Evolutionary conservation across 2,888 invertebrate genomes (phyloP).

Genomic region (Calliopum simillimum): DNA sequence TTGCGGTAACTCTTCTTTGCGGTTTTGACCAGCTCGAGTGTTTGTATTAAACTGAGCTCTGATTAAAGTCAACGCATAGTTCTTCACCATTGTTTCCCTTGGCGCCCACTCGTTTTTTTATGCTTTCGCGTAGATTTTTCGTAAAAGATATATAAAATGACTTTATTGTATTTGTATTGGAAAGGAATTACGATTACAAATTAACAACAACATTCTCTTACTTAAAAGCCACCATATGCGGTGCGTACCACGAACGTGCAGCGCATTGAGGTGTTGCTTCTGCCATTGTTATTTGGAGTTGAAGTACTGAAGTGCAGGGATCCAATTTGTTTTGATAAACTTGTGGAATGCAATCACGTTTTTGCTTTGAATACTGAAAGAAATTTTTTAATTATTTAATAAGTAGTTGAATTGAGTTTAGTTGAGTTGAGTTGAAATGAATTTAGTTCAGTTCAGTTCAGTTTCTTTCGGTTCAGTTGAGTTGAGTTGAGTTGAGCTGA

Average conservation of each 20-base stretch:
- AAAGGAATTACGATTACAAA: slow-evolving; percentile 23
- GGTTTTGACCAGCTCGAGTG: slow-evolving; percentile 16
- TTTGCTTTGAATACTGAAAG: slow-evolving; percentile 13
- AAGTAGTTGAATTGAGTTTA: too few species aligned
- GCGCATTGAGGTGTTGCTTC: slow-evolving; percentile 1
- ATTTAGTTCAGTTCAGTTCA: too few species aligned
- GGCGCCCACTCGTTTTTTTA: not conserved
- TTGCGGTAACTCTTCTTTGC: not conserved
- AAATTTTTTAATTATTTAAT: too few species aligned
- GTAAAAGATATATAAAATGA: too few species aligned
- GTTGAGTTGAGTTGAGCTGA: too few species aligned
- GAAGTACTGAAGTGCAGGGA: too few species aligned
- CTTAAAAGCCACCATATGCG: slow-evolving; percentile 4
- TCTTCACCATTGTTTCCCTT: slow-evolving; percentile 18
- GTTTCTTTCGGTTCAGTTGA: too few species aligned
- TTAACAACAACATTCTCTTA: not conserved
- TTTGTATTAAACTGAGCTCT: slow-evolving; percentile 19
- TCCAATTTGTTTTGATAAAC: not conserved
- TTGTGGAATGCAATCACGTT: slow-evolving; percentile 20
- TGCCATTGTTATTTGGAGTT: not conserved
- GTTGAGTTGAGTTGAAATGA: too few species aligned
- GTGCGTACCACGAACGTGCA: slow-evolving; percentile 7
- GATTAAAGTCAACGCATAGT: not conserved
- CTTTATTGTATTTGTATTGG: not conserved
- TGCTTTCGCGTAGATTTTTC: too few species aligned